Evolutionary conservation across 2,113 vertebrate genomes (phyloP).

Genomic region (zebrafish (Danio rerio)): GRCz12tu NC_133179.1:21992001-21992500

Average conservation of each 20-base stretch:
- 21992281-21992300: too few relatives aligned
- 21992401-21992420: conserved; percentile 52
- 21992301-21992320: too few relatives aligned
- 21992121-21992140: neutral
- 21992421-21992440: conserved; percentile 60
- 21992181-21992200: conserved; percentile 37
- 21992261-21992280: neutral
- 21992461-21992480: too few relatives aligned
- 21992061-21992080: neutral
- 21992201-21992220: conserved; percentile 14
- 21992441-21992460: conserved; percentile 37
- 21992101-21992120: conserved; percentile 47
- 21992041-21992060: conserved; percentile 28
- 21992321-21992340: neutral
- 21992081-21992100: conserved; percentile 25
- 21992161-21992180: conserved; percentile 47
- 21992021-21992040: conserved; percentile 15
- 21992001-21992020: neutral
- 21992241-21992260: neutral
- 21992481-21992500: too few relatives aligned
- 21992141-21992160: conserved; percentile 4
- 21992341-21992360: neutral
- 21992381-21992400: neutral
- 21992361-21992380: neutral
- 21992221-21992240: neutral